These are phyloP conservation scores for Rutpela maculata DNA, from an alignment of 2,888 invertebrate genomes.

Conservation along the genomic window DNA sequence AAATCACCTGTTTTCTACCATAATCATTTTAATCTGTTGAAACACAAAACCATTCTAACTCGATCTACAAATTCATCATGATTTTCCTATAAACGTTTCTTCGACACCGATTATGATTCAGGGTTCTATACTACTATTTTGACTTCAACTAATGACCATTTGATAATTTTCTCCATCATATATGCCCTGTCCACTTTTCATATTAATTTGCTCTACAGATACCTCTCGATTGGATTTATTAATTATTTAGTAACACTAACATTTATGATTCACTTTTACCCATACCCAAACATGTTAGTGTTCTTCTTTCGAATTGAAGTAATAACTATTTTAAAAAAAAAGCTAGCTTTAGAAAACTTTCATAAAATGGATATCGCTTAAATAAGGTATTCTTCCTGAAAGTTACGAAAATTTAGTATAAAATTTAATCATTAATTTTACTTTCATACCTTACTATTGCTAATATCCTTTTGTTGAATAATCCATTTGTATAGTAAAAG, in stretches of 20 bases:
- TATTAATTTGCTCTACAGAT: not conserved
- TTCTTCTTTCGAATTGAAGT: too few relatives aligned
- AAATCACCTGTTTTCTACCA: too few relatives aligned
- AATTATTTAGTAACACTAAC: not conserved
- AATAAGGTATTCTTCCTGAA: not conserved
- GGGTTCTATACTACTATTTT: too few relatives aligned
- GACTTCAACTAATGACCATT: too few relatives aligned
- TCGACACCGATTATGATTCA: too few relatives aligned
- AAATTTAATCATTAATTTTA: not conserved
- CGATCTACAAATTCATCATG: too few relatives aligned
- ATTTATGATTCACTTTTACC: not conserved
- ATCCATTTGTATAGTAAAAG: not conserved
- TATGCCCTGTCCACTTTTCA: not conserved
- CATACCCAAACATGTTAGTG: not conserved
- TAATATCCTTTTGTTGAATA: not conserved
- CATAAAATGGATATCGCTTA: too few relatives aligned
- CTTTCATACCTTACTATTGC: not conserved
- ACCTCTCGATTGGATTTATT: not conserved
- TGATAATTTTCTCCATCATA: not conserved
- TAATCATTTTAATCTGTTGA: too few relatives aligned
- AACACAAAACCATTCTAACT: too few relatives aligned
- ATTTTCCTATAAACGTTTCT: too few relatives aligned
- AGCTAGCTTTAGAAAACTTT: too few relatives aligned
- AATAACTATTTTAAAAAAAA: too few relatives aligned
- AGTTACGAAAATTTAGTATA: not conserved